A percentile compares a stretch with the other conserved stretches of the same genome.
phyloP scores from a whole-genome alignment of 1,140 invertebrate species.

The Ostrea denselamellosa region DNA sequence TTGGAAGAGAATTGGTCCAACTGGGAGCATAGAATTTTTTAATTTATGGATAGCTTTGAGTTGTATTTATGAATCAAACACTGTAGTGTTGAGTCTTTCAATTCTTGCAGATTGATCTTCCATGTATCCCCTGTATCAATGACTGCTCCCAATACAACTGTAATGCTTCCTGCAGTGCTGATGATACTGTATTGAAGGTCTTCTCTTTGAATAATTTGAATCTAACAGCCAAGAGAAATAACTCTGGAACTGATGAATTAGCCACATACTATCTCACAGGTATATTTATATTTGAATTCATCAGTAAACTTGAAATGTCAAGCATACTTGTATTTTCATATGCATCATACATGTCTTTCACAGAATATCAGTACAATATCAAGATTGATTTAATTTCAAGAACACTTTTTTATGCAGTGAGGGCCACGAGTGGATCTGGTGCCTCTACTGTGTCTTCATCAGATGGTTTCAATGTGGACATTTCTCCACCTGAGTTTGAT shows the following conservation, averaged over 20 bases:
- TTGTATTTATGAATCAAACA: too few relatives aligned
- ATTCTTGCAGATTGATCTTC: slow-evolving; percentile 33
- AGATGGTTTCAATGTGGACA: slow-evolving; percentile 61
- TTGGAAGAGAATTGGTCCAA: too few relatives aligned
- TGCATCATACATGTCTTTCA: background rate
- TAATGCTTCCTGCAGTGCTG: slow-evolving; percentile 41
- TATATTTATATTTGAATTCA: background rate
- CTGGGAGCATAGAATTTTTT: too few relatives aligned
- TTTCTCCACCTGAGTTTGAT: slow-evolving; percentile 59
- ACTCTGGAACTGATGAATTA: background rate
- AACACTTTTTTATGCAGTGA: slow-evolving; percentile 47
- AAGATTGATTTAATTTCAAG: background rate
- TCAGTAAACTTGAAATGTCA: background rate
- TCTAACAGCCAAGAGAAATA: slow-evolving; percentile 47
- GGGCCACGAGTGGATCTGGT: slow-evolving; percentile 62
- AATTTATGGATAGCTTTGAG: too few relatives aligned
- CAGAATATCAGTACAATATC: too few relatives aligned
- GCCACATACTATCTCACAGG: slow-evolving; percentile 57
- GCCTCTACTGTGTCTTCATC: slow-evolving; percentile 51
- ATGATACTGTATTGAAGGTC: slow-evolving; percentile 22
- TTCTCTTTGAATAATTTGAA: slow-evolving; percentile 42
- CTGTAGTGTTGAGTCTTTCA: background rate
- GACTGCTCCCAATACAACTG: slow-evolving; percentile 51
- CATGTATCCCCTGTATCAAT: slow-evolving; percentile 54
- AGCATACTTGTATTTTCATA: background rate